These are phyloP conservation scores for Druceiella hillmani DNA, from an alignment of 2,888 invertebrate genomes.

Conservation along the genomic window DNA sequence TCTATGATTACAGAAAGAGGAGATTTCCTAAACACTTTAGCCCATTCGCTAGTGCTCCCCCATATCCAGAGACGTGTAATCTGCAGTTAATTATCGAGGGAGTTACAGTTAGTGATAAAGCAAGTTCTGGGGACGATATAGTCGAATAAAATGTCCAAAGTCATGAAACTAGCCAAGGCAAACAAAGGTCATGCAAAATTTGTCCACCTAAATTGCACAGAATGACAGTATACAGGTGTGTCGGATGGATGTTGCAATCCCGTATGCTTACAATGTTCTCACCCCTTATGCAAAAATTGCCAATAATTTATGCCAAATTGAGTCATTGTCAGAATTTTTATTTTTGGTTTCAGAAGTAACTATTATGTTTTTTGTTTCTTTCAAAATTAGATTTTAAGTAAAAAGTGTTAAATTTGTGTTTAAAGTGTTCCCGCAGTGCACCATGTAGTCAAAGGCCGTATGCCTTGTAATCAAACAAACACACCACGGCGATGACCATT, in stretches of 20 bases:
- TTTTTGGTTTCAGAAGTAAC: too few relatives aligned
- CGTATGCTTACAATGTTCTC: constrained; percentile 10
- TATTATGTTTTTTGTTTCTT: too few relatives aligned
- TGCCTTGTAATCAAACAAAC: too few relatives aligned
- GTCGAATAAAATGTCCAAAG: too few relatives aligned
- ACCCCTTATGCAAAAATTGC: constrained; percentile 10
- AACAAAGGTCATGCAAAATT: constrained; percentile 19
- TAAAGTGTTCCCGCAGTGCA: too few relatives aligned
- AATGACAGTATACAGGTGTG: constrained; percentile 19
- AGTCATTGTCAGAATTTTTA: constrained; percentile 9
- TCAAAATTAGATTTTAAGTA: too few relatives aligned
- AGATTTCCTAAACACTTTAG: too few relatives aligned
- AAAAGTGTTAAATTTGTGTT: too few relatives aligned
- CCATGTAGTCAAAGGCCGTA: too few relatives aligned
- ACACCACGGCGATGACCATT: too few relatives aligned
- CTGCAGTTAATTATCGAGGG: constrained; percentile 11
- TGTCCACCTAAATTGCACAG: constrained; percentile 17
- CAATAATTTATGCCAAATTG: constrained; percentile 9
- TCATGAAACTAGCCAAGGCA: constrained; percentile 19
- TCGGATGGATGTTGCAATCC: constrained; percentile 18
- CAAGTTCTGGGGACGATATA: constrained; percentile 20
- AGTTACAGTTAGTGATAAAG: constrained; percentile 17
- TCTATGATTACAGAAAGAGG: too few relatives aligned
- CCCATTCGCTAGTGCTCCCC: constrained; percentile 12
- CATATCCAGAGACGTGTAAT: constrained; percentile 14